phyloP scores from a whole-genome alignment of 2,888 invertebrate genomes.

The Galerucella pusilla region DNA sequence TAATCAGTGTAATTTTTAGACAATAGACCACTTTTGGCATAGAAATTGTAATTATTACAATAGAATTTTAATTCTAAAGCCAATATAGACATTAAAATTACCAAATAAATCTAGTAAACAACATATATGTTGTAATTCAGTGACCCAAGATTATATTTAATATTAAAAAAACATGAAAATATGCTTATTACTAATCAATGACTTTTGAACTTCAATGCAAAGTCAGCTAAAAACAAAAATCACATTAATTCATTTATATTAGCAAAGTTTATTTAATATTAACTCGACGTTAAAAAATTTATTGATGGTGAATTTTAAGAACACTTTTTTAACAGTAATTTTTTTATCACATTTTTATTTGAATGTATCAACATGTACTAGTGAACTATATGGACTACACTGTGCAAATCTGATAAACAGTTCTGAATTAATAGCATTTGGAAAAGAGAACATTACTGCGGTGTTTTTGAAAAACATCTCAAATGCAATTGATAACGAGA shows the following conservation, averaged over 20 bases:
- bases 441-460: constrained; percentile 16
- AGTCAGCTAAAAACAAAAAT: not conserved
- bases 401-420: constrained; percentile 32
- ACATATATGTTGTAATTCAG: not conserved
- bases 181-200: not conserved
- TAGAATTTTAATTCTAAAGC: too few relatives aligned
- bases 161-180: not conserved
- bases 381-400: constrained; percentile 28
- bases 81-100: too few relatives aligned
- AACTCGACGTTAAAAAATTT: not conserved
- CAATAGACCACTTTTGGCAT: too few relatives aligned
- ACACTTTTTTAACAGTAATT: not conserved
- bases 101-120: too few relatives aligned
- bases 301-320: not conserved
- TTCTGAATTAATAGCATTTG: constrained; percentile 1
- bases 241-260: not conserved
- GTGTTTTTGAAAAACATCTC: constrained; percentile 35
- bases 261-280: not conserved
- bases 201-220: not conserved
- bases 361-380: constrained; percentile 25
- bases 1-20: too few relatives aligned
- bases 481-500: constrained; percentile 22
- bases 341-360: constrained; percentile 1
- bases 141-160: not conserved
- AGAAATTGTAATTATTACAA: too few relatives aligned